A percentile compares a stretch with the other conserved stretches of the same genome.
These are phyloP conservation scores for Lophotis ruficrista DNA, from an alignment of 2,113 vertebrate genomes.

Conservation along the genomic window DNA sequence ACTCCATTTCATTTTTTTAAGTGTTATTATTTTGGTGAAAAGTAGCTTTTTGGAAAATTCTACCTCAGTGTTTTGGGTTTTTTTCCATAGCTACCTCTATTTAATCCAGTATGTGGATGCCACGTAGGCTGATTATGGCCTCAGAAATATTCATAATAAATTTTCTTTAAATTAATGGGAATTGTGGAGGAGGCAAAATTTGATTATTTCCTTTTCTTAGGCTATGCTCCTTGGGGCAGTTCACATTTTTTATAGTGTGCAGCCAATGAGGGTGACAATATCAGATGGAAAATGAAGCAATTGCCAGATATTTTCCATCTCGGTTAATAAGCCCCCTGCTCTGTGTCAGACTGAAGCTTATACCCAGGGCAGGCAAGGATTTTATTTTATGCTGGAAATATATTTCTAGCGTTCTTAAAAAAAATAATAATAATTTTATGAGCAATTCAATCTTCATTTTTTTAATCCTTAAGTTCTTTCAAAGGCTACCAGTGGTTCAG, in stretches of 20 bases:
- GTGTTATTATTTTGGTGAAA: not conserved
- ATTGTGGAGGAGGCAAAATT: not conserved
- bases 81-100: not conserved
- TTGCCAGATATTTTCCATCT: constrained; percentile 28
- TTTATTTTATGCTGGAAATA: constrained; percentile 54
- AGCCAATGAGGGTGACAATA: constrained; percentile 16
- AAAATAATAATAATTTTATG: not conserved
- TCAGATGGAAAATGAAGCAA: constrained; percentile 26
- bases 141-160: not conserved
- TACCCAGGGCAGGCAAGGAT: not conserved
- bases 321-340: constrained; percentile 45
- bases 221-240: not conserved
- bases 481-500: constrained; percentile 4
- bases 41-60: not conserved
- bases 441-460: constrained; percentile 49
- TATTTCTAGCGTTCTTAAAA: constrained; percentile 24
- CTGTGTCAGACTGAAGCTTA: constrained; percentile 36
- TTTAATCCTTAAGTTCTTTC: constrained; percentile 67
- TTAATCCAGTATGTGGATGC: not conserved
- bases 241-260: not conserved
- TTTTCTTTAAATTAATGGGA: not conserved
- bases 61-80: not conserved
- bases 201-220: not conserved
- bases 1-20: not conserved
- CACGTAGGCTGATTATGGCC: not conserved